phyloP scores from a whole-genome alignment of 2,888 invertebrate species.

The Lamproptera curius region DNA sequence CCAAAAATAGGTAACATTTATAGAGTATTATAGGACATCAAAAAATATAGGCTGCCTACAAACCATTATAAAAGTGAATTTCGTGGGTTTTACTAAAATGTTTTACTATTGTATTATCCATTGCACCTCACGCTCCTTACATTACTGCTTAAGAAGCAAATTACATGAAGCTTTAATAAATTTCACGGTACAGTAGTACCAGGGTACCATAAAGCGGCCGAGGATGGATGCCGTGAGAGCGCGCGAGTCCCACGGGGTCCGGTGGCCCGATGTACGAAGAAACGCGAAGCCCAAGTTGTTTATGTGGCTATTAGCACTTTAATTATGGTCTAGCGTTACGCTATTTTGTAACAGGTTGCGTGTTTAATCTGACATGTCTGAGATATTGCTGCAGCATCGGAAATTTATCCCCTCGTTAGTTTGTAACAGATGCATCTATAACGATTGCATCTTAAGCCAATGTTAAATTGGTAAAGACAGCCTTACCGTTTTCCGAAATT shows the following conservation, averaged over 20 bases:
- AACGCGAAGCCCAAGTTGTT: slow-evolving; percentile 18
- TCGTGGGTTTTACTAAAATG: no score
- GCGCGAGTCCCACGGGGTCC: slow-evolving; percentile 26
- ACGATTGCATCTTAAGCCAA: no score
- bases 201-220: slow-evolving; percentile 19
- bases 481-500: no score
- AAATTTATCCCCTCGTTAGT: background rate
- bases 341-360: slow-evolving; percentile 1
- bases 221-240: slow-evolving; percentile 18
- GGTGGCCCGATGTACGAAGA: slow-evolving; percentile 18
- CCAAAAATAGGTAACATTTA: no score
- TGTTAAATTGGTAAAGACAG: no score
- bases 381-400: background rate
- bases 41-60: no score
- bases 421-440: no score
- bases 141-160: background rate
- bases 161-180: slow-evolving; percentile 11
- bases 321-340: slow-evolving; percentile 7
- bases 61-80: no score
- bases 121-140: background rate
- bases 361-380: background rate
- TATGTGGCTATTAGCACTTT: slow-evolving; percentile 16
- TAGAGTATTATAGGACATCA: no score
- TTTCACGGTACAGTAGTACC: slow-evolving; percentile 19
- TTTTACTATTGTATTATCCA: no score